Percentiles rank a stretch among this genome's conserved stretches.
Evolutionary conservation across 2,888 invertebrate genomes (phyloP).

Genomic region (Catocala nupta): DNA sequence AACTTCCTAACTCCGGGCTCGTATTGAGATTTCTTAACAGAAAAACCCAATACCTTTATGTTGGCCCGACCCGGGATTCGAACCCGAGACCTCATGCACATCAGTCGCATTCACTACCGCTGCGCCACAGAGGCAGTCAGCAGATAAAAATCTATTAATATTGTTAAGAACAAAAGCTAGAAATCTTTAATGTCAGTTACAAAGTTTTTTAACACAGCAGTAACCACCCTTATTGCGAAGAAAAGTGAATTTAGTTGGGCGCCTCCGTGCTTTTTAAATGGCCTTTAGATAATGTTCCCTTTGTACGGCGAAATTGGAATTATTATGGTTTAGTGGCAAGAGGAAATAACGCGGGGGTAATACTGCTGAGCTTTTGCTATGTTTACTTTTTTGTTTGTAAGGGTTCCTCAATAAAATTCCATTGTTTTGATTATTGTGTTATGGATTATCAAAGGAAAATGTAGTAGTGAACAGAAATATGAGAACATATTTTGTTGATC

Average conservation of each 20-base stretch:
- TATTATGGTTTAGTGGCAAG: constrained; percentile 66
- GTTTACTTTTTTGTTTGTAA: constrained; percentile 9
- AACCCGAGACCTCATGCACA: too few species aligned
- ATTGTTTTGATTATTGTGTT: not conserved
- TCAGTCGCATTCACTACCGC: too few species aligned
- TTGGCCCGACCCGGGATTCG: too few species aligned
- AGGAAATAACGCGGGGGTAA: constrained; percentile 56
- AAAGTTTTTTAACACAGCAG: constrained; percentile 23
- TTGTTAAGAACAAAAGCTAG: too few species aligned
- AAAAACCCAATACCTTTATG: too few species aligned
- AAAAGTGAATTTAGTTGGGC: constrained; percentile 47
- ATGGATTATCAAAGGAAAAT: not conserved
- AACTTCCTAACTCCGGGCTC: too few species aligned
- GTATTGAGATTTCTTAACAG: too few species aligned
- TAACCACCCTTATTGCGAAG: constrained; percentile 31
- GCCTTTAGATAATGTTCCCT: constrained; percentile 62
- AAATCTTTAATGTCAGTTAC: constrained; percentile 25
- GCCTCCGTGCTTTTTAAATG: constrained; percentile 57
- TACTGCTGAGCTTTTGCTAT: constrained; percentile 25
- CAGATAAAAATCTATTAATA: too few species aligned
- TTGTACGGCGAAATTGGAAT: constrained; percentile 72
- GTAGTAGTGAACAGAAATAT: not conserved
- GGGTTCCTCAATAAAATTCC: not conserved
- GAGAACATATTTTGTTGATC: too few species aligned
- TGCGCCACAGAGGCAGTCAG: too few species aligned